These are phyloP conservation scores for Phasianus colchicus DNA, from an alignment of 2,113 vertebrate species.

Conservation along the genomic window DNA sequence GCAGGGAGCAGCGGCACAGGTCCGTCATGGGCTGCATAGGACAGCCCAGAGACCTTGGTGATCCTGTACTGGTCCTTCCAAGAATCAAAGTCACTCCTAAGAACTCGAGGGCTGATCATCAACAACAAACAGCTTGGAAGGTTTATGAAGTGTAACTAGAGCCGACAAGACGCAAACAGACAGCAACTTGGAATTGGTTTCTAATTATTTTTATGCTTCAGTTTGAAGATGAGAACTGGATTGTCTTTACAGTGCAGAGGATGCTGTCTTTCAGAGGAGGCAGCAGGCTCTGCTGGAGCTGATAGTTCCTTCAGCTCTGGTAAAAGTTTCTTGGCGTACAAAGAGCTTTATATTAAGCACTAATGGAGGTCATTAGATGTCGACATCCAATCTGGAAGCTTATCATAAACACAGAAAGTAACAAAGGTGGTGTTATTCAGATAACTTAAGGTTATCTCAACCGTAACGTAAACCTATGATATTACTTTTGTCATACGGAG, in stretches of 20 bases:
- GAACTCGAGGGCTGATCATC: neutral
- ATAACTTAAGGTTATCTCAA: neutral
- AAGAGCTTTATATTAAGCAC: neutral
- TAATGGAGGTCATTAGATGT: neutral
- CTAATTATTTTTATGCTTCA: neutral
- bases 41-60: neutral
- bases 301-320: neutral
- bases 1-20: neutral
- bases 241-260: neutral
- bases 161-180: neutral
- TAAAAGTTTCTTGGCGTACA: neutral
- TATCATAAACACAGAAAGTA: neutral
- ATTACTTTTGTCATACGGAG: neutral
- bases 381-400: neutral
- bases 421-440: neutral
- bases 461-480: neutral
- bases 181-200: conserved; percentile 19
- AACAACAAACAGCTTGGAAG: neutral
- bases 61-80: neutral
- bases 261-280: neutral
- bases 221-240: neutral
- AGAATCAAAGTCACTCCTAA: neutral
- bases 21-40: neutral
- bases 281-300: neutral
- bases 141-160: neutral